Base-by-base conservation (phyloP, 2,113 vertebrate species). In the Motacilla alba region DNA sequence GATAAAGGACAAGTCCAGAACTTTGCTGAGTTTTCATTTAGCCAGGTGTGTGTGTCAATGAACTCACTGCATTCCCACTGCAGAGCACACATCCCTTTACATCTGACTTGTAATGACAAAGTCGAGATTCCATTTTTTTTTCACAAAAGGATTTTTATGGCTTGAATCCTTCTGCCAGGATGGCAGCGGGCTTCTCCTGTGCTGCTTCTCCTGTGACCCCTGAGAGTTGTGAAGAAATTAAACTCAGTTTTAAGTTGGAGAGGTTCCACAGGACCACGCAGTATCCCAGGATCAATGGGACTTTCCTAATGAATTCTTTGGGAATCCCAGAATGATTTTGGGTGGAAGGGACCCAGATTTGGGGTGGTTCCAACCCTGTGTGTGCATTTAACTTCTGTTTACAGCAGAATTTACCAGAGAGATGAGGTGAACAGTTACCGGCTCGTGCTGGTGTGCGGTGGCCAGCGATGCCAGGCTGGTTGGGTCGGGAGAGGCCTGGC, bases 1-100 rank as follows among this genome's bases (percentile, higher is more conserved):
- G 27, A 10, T 64, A n/a, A 47, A 3, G 30, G 47, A 12, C 19
- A 60, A 19, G 28, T 44, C 24, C 59, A 21, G 35, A 52, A 7
- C 2, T 3, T 10, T 0, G 0, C 2, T 2, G 4, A 3, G 7
- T 11, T 30, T 26, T 19, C 10, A 0, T 44, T 35, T n/a, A 8
- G 24, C 21, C 46, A 15, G 27, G 3, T 39, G 3, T 12, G 37
- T 6, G 37, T 7, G 31, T 43, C 13, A 39, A 9, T 4, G 28
- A 52, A 0, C n/a, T 47, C 8, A 1, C 4, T 35, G 23, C 15
- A 0, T 9, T 30, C n/a, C 33, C 10, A 0, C 31, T 12, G 26
- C 35, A 10, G 26, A 22, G 5, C 0, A 5, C 9, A 1, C 4
- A 2, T 19, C 5, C 0, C 52, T 30, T 20, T 13, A 41, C 33